Base-by-base conservation (phyloP, 2,888 invertebrate species). In the Colletes collaris region DNA sequence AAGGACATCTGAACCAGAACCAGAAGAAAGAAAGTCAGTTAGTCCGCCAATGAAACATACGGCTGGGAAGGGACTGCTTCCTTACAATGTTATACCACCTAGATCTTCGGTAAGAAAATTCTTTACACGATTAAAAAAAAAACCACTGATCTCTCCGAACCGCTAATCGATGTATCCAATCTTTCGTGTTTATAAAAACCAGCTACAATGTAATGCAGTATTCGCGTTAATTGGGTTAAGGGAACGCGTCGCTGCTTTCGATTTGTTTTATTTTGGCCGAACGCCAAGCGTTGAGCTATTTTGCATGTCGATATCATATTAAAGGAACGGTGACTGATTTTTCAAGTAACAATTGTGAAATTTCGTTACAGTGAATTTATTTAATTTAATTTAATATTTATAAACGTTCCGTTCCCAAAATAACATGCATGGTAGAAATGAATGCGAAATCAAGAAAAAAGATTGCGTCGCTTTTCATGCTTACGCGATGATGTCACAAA, bases 61-160 rank as follows among this genome's bases (percentile, higher is more conserved):
- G 35, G 75, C 90, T 69, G 94, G 94, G 16, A 95, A 97, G 92
- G 97, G 96, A 86, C 93, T 98, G 69, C 93, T 98, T 84, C 97
- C 98, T 0, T 98, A 97, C 90, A 97, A 97, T 93, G 97, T 98
- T 40, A 98, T 98, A 60, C 97, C 97, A 55, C 97, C 97, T 4
- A 95, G 97, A 79, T 97, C 97, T 40, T 95, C 96, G 88, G 94
- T 94, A 91, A 91, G 89, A 78, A 68, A 74, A 13, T 58, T 13
- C 35, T 7, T 64, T 52, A 60, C 65, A 70, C 37, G 46, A 46
- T 56, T 16, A 16, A 16, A 60, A 53, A 52, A 59, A 37, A 27
- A 44, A 27, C 10, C 50, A 64, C 56, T 55, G 44, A 58, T 10
- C n/a, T 46, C 27, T n/a, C 3, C 46, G 44, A 16, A 46, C n/a